Evolutionary conservation across 2,888 invertebrate species (phyloP), one percentile per base, ranked within the genome.

Genomic region (Macaria notata): DNA sequence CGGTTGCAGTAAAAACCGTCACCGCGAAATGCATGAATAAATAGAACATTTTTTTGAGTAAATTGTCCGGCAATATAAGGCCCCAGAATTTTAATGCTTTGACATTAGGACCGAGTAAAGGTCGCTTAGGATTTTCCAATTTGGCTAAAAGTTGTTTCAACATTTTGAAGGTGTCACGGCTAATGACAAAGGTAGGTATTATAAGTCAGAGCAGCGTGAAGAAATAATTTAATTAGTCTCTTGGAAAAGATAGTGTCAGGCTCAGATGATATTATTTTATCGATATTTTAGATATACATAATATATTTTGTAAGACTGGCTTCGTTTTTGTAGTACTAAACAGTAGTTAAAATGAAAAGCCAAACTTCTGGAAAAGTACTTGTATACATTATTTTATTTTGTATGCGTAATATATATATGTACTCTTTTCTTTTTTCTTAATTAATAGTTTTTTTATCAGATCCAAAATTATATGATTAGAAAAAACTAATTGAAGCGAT

Each of bases 81-180:
- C 89, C 89, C 88, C 89, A 89, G 56, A 90, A 88, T 68, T 84
- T 61, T 31, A 90, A 65, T 0, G 82, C 79, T 38, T 76, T 83
- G 0, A 87, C 70, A 62, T 89, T 90, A 4, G 88, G 89, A 0
- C 89, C 89, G 0, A 90, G 66, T 33, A 90, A 66, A 1, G 89
- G 88, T 36, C 70, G 71, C 9, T 79, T 63, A 1, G 83, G 79
- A 56, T 84, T 73, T 75, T 89, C 89, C 31, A 89, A 72, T 67
- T 79, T 86, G 31, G 71, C 56, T 0, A 82, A 58, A 39, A 67
- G 44, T 38, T 42, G 46, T 48, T 50, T 59, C 48, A 68, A 31
- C 62, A 65, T 69, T 58, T 51, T 62, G 54, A n/a, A 29, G 43
- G 31, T 42, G 46, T 52, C 8, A 19, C 9, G 39, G 48, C 41